Percentiles rank a stretch among this genome's conserved stretches.
Evolutionary conservation across 35 echinoderm and acorn worm species (phyloP).

Genomic region (Hemicentrotus pulcherrimus): DNA sequence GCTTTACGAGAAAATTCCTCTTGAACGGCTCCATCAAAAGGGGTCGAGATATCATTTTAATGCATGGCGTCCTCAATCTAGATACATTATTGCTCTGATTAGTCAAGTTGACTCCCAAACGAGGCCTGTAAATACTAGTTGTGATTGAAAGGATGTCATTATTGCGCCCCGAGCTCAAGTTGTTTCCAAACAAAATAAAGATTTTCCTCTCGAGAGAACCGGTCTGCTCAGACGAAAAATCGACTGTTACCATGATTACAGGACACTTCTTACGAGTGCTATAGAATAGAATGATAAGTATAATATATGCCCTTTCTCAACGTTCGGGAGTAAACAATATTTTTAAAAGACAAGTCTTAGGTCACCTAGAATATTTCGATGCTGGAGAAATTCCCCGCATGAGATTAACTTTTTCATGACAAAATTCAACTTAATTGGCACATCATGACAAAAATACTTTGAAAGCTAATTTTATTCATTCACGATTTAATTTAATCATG

Average conservation of each 20-base stretch:
- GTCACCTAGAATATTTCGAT: too few relatives aligned
- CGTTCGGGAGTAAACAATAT: too few relatives aligned
- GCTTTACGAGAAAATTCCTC: constrained; percentile 1
- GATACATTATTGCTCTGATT: not conserved
- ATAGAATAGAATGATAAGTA: not conserved
- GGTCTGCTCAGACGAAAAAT: not conserved
- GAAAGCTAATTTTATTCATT: too few relatives aligned
- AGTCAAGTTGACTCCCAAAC: not conserved
- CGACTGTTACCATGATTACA: not conserved
- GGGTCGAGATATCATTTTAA: not conserved
- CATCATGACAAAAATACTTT: too few relatives aligned
- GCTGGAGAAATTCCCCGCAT: not conserved
- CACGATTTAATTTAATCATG: too few relatives aligned
- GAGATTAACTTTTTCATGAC: not conserved
- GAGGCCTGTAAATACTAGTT: not conserved
- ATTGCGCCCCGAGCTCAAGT: not conserved
- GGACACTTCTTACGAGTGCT: not conserved
- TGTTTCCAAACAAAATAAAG: constrained; percentile 4
- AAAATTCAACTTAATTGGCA: too few relatives aligned
- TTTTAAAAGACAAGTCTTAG: too few relatives aligned
- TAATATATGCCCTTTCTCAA: not conserved
- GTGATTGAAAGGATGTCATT: constrained; percentile 1
- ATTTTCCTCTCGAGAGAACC: not conserved
- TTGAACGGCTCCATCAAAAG: not conserved
- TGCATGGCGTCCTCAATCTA: not conserved